phyloP scores from a whole-genome alignment of 2,113 vertebrate species.

The Odontesthes bonariensis region DNA sequence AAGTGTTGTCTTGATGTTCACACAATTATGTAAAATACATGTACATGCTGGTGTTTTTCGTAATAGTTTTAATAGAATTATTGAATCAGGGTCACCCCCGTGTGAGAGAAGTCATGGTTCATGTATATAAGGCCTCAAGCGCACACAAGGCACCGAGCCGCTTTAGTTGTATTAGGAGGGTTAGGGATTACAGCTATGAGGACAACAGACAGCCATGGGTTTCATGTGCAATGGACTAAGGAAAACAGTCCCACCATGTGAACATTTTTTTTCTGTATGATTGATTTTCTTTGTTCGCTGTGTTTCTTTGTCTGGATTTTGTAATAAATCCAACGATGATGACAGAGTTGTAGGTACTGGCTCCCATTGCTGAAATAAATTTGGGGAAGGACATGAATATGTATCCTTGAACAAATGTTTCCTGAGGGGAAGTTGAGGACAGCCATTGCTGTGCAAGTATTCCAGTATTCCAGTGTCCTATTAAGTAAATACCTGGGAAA shows the following conservation, averaged over 20 bases:
- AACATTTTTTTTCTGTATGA: conserved; percentile 2
- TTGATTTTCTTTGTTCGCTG: neutral
- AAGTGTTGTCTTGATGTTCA: neutral
- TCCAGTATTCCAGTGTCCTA: neutral
- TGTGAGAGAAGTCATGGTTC: conserved; percentile 65
- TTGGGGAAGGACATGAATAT: neutral
- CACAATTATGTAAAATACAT: neutral
- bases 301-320: conserved; percentile 13
- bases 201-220: conserved; percentile 36
- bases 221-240: conserved; percentile 49
- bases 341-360: neutral
- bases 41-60: conserved; percentile 29
- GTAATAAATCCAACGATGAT: neutral
- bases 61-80: conserved; percentile 70
- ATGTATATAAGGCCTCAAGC: conserved; percentile 40
- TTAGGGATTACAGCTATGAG: conserved; percentile 63
- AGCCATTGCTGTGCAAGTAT: neutral
- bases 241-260: conserved; percentile 35
- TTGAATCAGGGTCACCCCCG: conserved; percentile 66
- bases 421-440: neutral
- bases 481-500: neutral
- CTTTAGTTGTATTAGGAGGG: conserved; percentile 74
- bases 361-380: conserved; percentile 6
- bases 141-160: conserved; percentile 44
- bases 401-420: neutral